phyloP scores from a whole-genome alignment of 2,797 vertebrate genomes.

The Philypnodon macrostomus region DNA sequence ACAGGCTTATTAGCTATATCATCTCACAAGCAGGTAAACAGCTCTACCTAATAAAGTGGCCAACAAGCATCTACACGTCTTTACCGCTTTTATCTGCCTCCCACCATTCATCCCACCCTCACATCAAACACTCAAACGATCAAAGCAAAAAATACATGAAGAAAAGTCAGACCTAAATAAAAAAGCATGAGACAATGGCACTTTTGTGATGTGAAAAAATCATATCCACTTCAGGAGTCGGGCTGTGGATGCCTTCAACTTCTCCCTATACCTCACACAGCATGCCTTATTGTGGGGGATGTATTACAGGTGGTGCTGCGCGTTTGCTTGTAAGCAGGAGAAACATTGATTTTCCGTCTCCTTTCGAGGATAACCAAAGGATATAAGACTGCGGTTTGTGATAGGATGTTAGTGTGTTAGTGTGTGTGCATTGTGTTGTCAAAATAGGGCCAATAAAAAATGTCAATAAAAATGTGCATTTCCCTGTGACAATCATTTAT shows the following conservation, averaged over 20 bases:
- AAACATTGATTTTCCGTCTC: constrained; percentile 62
- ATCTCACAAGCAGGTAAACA: too few species aligned
- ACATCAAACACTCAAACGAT: constrained; percentile 56
- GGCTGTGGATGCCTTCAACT: constrained; percentile 36
- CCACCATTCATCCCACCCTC: constrained; percentile 15
- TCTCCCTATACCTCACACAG: constrained; percentile 8
- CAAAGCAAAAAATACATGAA: constrained; percentile 6
- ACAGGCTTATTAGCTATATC: too few species aligned
- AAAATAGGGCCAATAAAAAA: constrained; percentile 30
- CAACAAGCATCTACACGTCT: constrained; percentile 24
- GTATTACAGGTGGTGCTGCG: constrained; percentile 52
- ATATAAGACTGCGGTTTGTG: constrained; percentile 36
- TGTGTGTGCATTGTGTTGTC: constrained; percentile 9
- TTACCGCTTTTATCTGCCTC: constrained; percentile 14
- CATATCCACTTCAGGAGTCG: constrained; percentile 54
- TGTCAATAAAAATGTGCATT: constrained; percentile 30
- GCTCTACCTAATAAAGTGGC: too few species aligned
- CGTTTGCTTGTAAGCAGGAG: constrained; percentile 58
- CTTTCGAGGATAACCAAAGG: constrained; percentile 59
- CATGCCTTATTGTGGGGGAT: constrained; percentile 56
- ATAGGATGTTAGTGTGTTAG: constrained; percentile 28
- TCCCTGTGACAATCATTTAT: constrained; percentile 23
- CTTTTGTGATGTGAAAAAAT: constrained; percentile 33
- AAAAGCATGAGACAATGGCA: constrained; percentile 18
- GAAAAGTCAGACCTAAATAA: constrained; percentile 29